Evolutionary conservation across 2,888 invertebrate genomes (phyloP).

Genomic region (Eristalis tenax): DNA sequence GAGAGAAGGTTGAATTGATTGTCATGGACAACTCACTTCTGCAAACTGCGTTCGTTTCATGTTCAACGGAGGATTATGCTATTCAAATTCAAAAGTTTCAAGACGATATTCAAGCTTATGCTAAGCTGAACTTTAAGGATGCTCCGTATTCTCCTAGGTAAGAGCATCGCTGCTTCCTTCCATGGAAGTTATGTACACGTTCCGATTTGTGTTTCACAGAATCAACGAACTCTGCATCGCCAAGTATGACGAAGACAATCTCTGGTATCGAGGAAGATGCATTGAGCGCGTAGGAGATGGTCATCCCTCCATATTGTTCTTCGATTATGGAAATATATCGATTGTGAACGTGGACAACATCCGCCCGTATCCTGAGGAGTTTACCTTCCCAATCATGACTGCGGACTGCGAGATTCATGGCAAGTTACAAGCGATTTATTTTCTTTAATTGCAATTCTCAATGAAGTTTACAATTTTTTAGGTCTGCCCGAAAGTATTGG

Average conservation of each 20-base stretch:
- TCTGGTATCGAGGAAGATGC: conserved; percentile 79
- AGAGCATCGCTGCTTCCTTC: conserved; percentile 1
- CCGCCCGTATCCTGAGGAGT: conserved; percentile 78
- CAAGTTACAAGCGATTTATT: conserved; percentile 34
- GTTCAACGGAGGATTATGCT: conserved; percentile 75
- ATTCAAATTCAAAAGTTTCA: conserved; percentile 76
- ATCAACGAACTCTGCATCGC: conserved; percentile 77
- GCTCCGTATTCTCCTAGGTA: conserved; percentile 77
- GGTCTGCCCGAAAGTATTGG: conserved; percentile 36
- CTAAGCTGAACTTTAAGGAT: conserved; percentile 62
- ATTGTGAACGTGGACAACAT: conserved; percentile 76
- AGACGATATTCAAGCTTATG: conserved; percentile 76
- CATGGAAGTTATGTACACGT: not conserved
- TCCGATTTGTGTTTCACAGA: conserved; percentile 69
- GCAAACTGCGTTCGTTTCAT: conserved; percentile 76
- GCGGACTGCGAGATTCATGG: conserved; percentile 76
- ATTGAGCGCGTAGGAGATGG: conserved; percentile 79
- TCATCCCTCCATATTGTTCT: conserved; percentile 78
- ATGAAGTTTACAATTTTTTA: conserved; percentile 59
- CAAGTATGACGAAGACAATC: conserved; percentile 74
- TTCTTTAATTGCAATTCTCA: conserved; percentile 67
- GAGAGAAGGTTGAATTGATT: conserved; percentile 75
- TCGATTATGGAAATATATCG: conserved; percentile 79
- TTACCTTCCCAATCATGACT: conserved; percentile 77
- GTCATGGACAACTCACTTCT: conserved; percentile 78